Evolutionary conservation across 2,888 invertebrate genomes (phyloP).

Genomic region (Aromia moschata): DNA sequence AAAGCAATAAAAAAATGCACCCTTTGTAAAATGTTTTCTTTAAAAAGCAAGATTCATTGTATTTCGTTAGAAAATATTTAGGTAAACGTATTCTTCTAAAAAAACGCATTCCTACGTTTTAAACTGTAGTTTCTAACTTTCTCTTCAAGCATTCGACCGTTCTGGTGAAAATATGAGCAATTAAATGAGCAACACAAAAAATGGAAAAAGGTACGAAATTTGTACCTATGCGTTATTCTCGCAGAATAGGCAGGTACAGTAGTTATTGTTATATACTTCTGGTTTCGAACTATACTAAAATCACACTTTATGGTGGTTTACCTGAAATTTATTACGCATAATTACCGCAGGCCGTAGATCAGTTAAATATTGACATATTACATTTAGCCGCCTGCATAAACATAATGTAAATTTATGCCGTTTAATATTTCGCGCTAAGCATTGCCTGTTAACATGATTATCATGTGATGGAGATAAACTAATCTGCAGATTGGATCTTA

Average conservation of each 20-base stretch:
- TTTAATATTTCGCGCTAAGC: constrained; percentile 46
- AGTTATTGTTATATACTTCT: constrained; percentile 1
- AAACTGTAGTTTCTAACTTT: too few relatives aligned
- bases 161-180: neutral
- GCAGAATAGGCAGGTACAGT: too few relatives aligned
- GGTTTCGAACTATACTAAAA: constrained; percentile 27
- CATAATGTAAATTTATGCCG: constrained; percentile 52
- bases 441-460: constrained; percentile 46
- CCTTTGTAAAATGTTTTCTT: constrained; percentile 17
- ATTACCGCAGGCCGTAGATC: constrained; percentile 45
- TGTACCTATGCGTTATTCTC: neutral
- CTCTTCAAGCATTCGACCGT: too few relatives aligned
- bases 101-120: too few relatives aligned
- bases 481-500: constrained; percentile 30
- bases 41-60: neutral
- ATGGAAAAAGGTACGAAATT: neutral
- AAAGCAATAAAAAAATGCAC: constrained; percentile 17
- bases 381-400: constrained; percentile 50
- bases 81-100: too few relatives aligned
- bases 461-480: constrained; percentile 32
- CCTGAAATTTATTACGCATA: constrained; percentile 44
- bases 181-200: neutral
- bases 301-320: constrained; percentile 37
- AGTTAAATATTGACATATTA: constrained; percentile 54
- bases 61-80: constrained; percentile 1